These are phyloP conservation scores for Arrhamphus sclerolepis DNA, from an alignment of 2,797 vertebrate genomes.

Conservation along the genomic window DNA sequence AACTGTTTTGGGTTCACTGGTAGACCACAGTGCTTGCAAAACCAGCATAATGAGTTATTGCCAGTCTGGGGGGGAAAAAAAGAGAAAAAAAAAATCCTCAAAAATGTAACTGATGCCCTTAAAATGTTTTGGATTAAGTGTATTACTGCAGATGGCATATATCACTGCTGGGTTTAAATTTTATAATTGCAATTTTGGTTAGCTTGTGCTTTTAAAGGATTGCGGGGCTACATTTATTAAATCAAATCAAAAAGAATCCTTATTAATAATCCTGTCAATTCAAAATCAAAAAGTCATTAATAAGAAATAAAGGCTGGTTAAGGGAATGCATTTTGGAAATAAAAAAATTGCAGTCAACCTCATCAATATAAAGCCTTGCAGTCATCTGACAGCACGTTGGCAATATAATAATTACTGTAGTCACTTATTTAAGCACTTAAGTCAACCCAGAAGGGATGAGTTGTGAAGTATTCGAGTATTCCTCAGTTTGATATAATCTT, in stretches of 20 bases:
- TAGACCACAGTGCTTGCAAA: constrained; percentile 44
- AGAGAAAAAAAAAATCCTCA: no score
- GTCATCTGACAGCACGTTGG: constrained; percentile 20
- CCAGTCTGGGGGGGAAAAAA: constrained; percentile 35
- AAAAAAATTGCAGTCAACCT: constrained; percentile 1
- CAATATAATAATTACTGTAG: constrained; percentile 17
- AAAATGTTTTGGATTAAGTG: no score
- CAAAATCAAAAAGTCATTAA: constrained; percentile 10
- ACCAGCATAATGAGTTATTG: constrained; percentile 45
- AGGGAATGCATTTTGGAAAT: not conserved
- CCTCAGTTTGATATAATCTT: constrained; percentile 40
- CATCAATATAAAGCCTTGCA: not conserved
- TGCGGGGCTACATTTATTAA: no score
- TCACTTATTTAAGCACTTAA: constrained; percentile 25
- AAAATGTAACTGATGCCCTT: no score
- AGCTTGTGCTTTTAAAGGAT: no score
- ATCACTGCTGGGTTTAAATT: no score
- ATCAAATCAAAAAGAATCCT: no score
- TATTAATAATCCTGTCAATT: constrained; percentile 12
- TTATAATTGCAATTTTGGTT: no score
- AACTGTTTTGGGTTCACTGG: constrained; percentile 38
- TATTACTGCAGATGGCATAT: no score
- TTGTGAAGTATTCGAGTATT: constrained; percentile 17
- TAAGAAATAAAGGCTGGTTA: constrained; percentile 11
- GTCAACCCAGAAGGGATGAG: constrained; percentile 8